Evolutionary conservation across 1,140 invertebrate species (phyloP), one percentile per base, ranked within the genome.

Genomic region (Drosophila saltans): DNA sequence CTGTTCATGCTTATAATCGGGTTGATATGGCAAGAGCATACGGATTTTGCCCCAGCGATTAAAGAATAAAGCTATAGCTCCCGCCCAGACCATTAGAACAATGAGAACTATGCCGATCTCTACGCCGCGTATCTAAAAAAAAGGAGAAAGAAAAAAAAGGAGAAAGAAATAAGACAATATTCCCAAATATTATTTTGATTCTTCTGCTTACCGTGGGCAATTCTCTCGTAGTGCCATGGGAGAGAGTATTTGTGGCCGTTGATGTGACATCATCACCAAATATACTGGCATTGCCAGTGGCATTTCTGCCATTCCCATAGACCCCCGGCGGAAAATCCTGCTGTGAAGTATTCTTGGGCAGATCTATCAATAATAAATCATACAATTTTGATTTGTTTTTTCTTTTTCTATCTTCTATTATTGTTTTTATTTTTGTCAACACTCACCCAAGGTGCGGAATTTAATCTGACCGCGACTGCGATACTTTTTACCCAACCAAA

Each of bases 41-140:
- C 97, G 94, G 55, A 98, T 98, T 93, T 98, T 98, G 11, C 97
- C 97, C 97, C 97, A 98, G 40, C 96, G 94, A 90, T 97, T 97
- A 93, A 98, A 97, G 93, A 98, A 98, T 3, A 98, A 93, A 0
- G 96, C 96, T 82, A 98, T 97, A 8, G 97, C 97, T 0, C 95
- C 97, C 3, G 96, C 95, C 97, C 97, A 98, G 8, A 98, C 95
- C 69, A 97, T 94, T 43, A 98, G 93, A 30, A 98, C 97, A 80
- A 98, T 93, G 11, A 97, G 94, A 11, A 98, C 97, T 75, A 98
- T 97, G 41, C 96, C 96, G 60, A 97, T 96, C 92, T 98, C 97
- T 57, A 97, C 96, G 30, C 96, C 96, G 64, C 97, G 94, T 90
- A 97, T 96, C 95, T 96, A 10, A 62, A 1, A 65, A 62, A 1